Conservation (phyloP, 2,888 invertebrate species). For the Platerodrilus igneus region DNA sequence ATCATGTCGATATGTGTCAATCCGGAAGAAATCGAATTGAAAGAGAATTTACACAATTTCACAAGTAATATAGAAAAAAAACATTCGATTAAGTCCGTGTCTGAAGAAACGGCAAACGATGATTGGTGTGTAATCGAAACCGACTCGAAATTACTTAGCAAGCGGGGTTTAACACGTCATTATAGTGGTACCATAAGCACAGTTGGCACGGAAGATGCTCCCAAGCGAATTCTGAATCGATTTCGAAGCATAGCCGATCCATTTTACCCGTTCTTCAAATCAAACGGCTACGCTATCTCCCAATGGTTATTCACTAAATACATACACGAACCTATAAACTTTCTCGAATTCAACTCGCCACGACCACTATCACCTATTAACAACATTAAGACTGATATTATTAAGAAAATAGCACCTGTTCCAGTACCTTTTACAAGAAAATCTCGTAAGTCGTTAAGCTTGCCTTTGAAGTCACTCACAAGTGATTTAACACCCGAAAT, state of each 20-base stretch:
- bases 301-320: conserved; percentile 67
- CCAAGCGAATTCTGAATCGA: conserved; percentile 36
- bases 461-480: conserved; percentile 65
- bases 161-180: no score
- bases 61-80: conserved; percentile 10
- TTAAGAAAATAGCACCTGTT: neutral
- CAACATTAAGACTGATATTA: no score
- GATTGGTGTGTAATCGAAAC: no score
- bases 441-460: conserved; percentile 53
- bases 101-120: no score
- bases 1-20: conserved; percentile 71
- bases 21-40: conserved; percentile 46
- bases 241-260: no score
- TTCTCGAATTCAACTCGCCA: conserved; percentile 42
- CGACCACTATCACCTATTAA: no score
- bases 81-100: no score
- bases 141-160: no score
- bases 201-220: no score
- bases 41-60: conserved; percentile 25
- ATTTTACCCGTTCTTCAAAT: conserved; percentile 69
- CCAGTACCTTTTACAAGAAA: conserved; percentile 2
- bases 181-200: no score
- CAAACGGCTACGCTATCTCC: conserved; percentile 70
- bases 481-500: conserved; percentile 40
- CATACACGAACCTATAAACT: conserved; percentile 60